Evolutionary conservation across 2,888 invertebrate genomes (phyloP), one percentile per base, ranked within the genome.

Genomic region (Stenichneumon culpator): DNA sequence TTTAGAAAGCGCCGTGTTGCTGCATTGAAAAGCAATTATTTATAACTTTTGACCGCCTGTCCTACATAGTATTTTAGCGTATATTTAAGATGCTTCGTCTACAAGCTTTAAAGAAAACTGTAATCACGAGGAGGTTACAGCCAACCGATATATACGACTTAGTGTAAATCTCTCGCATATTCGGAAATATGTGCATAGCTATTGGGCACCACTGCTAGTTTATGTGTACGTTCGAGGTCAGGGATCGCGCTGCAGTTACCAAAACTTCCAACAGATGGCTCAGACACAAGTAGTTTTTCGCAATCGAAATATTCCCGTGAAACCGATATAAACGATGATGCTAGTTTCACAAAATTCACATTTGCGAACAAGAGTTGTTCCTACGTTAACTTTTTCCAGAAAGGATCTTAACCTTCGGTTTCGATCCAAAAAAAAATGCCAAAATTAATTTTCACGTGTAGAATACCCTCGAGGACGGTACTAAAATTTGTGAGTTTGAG

Each of bases 321-420:
- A 44, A 32, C 0, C 2, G 70, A 89, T 84, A 87, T 77, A 63
- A 60, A 0, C 7, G 36, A 14, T 14, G 0, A 0, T 16, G 3
- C 25, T 0, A 0, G 1, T 0, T 7, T 9, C 0, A 0, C 1
- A 3, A 7, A 3, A 1, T 47, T 6, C n/a, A 60, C 65, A 72
- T 67, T 83, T 87, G 86, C 87, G 89, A 90, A 87, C 75, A 85
- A 87, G 88, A 86, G 86, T 90, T 90, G 90, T 92, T 92, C 90
- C 86, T 89, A 89, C 87, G 87, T 93, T 92, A 82, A 93, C 73
- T 93, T 92, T 93, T 50, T 93, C 93, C 68, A 84, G 93, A 92
- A 92, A 92, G 92, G 93, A 90, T 92, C 91, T 87, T 86, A 86
- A 86, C 90, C 89, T 60, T 52, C 86, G 89, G 91, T 90, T 90